These are phyloP conservation scores for Psylliodes chrysocephalus DNA, from an alignment of 2,888 invertebrate genomes.

Conservation along the genomic window DNA sequence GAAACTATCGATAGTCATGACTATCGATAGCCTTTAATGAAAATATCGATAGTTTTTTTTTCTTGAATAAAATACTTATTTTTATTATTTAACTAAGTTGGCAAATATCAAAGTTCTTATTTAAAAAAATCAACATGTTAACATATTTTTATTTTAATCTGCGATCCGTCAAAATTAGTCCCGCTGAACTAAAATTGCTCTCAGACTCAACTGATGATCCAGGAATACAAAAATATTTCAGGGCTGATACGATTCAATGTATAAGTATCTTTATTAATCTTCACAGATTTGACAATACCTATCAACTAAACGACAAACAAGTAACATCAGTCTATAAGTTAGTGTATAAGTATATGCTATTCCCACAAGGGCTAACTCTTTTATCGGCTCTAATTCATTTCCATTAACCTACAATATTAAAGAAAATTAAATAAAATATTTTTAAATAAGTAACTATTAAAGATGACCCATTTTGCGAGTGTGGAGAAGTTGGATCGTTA, in stretches of 20 bases:
- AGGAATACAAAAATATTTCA: not conserved
- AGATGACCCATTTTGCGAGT: too few species aligned
- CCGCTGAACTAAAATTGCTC: not conserved
- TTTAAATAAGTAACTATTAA: not conserved
- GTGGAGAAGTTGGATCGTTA: too few species aligned
- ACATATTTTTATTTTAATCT: not conserved
- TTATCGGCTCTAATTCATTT: not conserved
- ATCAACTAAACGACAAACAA: too few species aligned
- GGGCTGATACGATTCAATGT: too few species aligned
- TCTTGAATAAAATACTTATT: not conserved
- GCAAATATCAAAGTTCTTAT: not conserved
- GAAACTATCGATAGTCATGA: not conserved
- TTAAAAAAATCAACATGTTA: not conserved
- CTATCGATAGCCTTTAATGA: not conserved
- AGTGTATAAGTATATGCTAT: too few species aligned
- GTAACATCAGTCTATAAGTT: too few species aligned
- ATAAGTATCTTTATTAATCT: too few species aligned
- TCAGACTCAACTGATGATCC: not conserved
- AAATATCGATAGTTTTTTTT: not conserved
- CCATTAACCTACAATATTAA: not conserved
- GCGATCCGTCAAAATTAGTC: not conserved
- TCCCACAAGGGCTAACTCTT: not conserved
- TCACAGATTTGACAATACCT: too few species aligned
- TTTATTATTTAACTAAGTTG: not conserved
- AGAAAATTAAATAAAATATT: not conserved